phyloP scores from a whole-genome alignment of 2,797 vertebrate species.

The Potorous gilbertii region DNA sequence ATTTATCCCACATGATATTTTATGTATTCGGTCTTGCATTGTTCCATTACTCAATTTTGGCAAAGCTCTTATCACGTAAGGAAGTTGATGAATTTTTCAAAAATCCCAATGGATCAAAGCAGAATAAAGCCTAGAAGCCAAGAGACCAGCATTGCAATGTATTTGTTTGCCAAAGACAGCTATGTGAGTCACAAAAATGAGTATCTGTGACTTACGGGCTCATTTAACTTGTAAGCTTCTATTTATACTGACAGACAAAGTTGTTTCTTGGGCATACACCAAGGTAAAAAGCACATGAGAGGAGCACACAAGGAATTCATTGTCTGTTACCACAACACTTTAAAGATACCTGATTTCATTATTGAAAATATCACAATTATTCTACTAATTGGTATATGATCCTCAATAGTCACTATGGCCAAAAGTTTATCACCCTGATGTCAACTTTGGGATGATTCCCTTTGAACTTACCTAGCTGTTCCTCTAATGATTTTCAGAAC shows the following conservation, averaged over 20 bases:
- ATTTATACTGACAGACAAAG: slow-evolving; percentile 1
- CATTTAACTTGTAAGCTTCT: slow-evolving; percentile 26
- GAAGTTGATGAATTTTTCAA: slow-evolving; percentile 28
- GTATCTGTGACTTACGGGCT: background rate
- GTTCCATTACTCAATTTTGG: slow-evolving; percentile 15
- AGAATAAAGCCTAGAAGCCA: background rate
- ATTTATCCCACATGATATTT: slow-evolving; percentile 10
- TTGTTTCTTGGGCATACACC: background rate
- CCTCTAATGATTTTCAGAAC: background rate
- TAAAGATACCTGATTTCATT: background rate
- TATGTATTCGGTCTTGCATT: slow-evolving; percentile 20
- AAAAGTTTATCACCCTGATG: background rate
- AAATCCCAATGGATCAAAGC: slow-evolving; percentile 15
- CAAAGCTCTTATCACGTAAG: slow-evolving; percentile 28
- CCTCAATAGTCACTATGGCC: background rate
- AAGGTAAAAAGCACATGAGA: slow-evolving; percentile 4
- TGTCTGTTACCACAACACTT: slow-evolving; percentile 2
- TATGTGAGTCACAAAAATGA: background rate
- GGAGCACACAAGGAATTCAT: background rate
- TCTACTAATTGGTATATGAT: background rate
- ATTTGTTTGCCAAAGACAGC: slow-evolving; percentile 28
- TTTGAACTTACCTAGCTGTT: background rate
- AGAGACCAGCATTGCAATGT: too few relatives aligned
- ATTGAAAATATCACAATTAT: background rate
- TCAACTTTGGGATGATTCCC: background rate